Evolutionary conservation across 2,797 vertebrate genomes (phyloP).

Genomic region (Leuciscus waleckii): DNA sequence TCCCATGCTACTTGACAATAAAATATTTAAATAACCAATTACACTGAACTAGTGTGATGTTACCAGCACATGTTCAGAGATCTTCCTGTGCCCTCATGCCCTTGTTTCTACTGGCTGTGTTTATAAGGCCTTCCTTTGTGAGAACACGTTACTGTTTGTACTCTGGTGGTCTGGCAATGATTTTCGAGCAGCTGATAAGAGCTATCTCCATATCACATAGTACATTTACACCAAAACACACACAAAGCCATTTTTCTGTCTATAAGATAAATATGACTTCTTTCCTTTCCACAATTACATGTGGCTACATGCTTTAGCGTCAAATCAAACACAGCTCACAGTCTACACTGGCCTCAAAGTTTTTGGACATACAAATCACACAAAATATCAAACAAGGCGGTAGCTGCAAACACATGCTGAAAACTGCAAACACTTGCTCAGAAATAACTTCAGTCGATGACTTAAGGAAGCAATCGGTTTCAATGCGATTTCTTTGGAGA

Average conservation of each 20-base stretch:
- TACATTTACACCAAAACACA: constrained; percentile 25
- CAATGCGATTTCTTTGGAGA: too few species aligned
- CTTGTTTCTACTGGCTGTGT: constrained; percentile 63
- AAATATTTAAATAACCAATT: neutral
- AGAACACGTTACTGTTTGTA: constrained; percentile 65
- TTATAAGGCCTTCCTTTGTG: constrained; percentile 66
- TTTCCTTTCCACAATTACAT: constrained; percentile 33
- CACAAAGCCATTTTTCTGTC: constrained; percentile 42
- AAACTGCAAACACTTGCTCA: neutral
- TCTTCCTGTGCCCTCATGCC: constrained; percentile 4
- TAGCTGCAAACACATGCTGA: neutral
- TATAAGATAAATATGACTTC: constrained; percentile 52
- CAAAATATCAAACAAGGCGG: neutral
- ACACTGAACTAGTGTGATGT: constrained; percentile 4
- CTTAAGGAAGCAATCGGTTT: neutral
- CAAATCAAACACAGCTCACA: neutral
- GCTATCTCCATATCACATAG: constrained; percentile 70
- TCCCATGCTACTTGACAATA: too few species aligned
- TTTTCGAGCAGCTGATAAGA: constrained; percentile 71
- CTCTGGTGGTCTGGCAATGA: constrained; percentile 76
- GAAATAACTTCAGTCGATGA: neutral
- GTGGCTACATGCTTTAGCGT: constrained; percentile 52
- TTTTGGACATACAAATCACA: neutral
- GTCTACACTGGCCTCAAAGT: neutral
- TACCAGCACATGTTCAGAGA: constrained; percentile 1